These are phyloP conservation scores for Rhagonycha lutea DNA, from an alignment of 2,888 invertebrate species.

Conservation along the genomic window DNA sequence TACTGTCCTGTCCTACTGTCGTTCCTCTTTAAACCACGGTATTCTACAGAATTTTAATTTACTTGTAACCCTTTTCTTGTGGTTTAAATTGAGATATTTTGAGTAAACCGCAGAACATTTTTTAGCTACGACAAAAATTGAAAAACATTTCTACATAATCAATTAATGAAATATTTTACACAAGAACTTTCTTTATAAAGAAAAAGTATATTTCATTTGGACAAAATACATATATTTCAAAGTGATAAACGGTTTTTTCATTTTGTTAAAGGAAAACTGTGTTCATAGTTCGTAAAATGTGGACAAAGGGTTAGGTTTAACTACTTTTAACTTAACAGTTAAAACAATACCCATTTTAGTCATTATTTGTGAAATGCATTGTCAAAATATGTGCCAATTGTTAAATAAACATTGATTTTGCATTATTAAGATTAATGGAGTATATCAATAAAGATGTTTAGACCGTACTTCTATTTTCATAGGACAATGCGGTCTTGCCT, in stretches of 20 bases:
- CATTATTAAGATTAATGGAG: neutral
- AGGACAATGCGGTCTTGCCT: neutral
- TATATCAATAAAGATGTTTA: neutral
- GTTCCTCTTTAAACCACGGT: neutral
- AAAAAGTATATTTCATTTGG: neutral
- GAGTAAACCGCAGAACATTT: neutral
- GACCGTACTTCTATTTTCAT: neutral
- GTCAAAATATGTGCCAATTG: neutral
- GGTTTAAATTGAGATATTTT: neutral
- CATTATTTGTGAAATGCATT: neutral
- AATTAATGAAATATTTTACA: neutral
- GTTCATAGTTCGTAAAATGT: no score
- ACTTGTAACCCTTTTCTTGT: neutral
- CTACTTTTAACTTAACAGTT: neutral
- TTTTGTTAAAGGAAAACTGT: no score
- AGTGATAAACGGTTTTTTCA: no score
- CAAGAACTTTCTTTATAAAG: neutral
- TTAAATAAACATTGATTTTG: neutral
- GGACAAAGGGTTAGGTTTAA: neutral
- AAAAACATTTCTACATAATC: neutral
- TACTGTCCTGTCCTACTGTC: neutral
- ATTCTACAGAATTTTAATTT: neutral
- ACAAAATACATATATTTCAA: neutral
- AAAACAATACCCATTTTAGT: neutral
- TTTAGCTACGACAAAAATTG: neutral